Evolutionary conservation across 2,113 vertebrate genomes (phyloP), one percentile per base, ranked within the genome.

Genomic region (Hippotragus niger): DNA sequence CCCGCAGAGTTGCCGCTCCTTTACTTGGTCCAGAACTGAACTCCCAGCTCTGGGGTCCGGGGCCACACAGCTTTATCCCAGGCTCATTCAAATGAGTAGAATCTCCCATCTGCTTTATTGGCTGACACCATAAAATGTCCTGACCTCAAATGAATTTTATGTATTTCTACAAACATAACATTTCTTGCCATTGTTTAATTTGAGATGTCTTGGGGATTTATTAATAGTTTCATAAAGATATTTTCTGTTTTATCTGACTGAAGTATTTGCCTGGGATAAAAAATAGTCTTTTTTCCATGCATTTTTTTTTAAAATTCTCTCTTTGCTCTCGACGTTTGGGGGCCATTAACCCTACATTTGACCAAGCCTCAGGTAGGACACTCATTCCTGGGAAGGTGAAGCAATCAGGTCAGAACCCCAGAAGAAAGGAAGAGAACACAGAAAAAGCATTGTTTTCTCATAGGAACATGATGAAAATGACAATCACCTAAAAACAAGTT

Each of bases 281-380:
- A 99, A 99, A 99, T 98, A 98, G 98, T 98, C 98, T 98, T 99
- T 99, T 99, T 99, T 99, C 99, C 99, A 98, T 98, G 98, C 98
- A 98, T 98, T 99, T 98, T 98, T 98, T 94, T 81, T 81, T 81
- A 3, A 0, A 71, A 95, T 97, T 94, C 97, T 97, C 96, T 96
- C 83, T 97, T 97, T 96, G 93, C 83, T 98, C 98, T 97, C 95
- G 86, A 97, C 83, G 40, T 98, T 96, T 92, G 90, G 58, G 96
- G 97, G 97, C 14, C 86, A 57, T 98, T 99, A 98, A 99, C 98
- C 97, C 98, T 96, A 97, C 84, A 90, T 36, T 97, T 95, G 64
- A 98, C 91, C 95, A 94, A 96, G 94, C 40, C 47, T 86, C 81
- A 98, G 96, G 97, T 98, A 97, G 86, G 87, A 90, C 64, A 90